Evolutionary conservation across 2,797 vertebrate species (phyloP), one percentile per base, ranked within the genome.

Genomic region (Selene dorsalis): DNA sequence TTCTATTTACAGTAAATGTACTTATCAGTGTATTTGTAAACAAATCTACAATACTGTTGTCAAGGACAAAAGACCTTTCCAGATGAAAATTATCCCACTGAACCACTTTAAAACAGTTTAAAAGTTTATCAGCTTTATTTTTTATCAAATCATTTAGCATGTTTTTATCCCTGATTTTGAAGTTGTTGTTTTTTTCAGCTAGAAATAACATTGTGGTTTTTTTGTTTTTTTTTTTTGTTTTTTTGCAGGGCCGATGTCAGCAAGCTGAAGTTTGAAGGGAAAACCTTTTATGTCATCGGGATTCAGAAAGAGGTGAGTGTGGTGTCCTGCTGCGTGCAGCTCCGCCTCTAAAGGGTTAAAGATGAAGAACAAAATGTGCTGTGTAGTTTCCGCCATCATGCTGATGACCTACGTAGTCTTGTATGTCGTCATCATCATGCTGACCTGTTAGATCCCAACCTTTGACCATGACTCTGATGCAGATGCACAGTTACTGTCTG

Each of bases 241-340:
- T 79, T 91, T 91, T 92, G 64, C 92, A 99, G 98, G 98, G 90
- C 91, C 58, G 98, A 99, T 88, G 97, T 99, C 80, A 98, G 95
- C 93, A 99, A 98, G 89, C 93, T 99, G 91, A 99, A 98, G 92
- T 99, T 97, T 79, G 98, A 99, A 93, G 98, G 98, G 73, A 99
- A 99, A 95, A 99, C 96, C 5, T 99, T 99, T 94, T 97, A 97
- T 84, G 96, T 98, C 84, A 97, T 97, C 79, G 97, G 97, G 86
- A 89, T 96, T 86, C 98, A 99, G 90, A 98, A 97, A 72, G 98
- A 99, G 96, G 98, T 98, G 90, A 93, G 94, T 55, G 43, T 14
- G 2, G 53, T 13, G 47, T 67, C 64, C 11, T 78, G 48, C 41
- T 56, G 56, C 50, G 11, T 41, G 39, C 24, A 20, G 41, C 9